Evolutionary conservation across 2,113 vertebrate species (phyloP).

Genomic region (Echinops telfairi): DNA sequence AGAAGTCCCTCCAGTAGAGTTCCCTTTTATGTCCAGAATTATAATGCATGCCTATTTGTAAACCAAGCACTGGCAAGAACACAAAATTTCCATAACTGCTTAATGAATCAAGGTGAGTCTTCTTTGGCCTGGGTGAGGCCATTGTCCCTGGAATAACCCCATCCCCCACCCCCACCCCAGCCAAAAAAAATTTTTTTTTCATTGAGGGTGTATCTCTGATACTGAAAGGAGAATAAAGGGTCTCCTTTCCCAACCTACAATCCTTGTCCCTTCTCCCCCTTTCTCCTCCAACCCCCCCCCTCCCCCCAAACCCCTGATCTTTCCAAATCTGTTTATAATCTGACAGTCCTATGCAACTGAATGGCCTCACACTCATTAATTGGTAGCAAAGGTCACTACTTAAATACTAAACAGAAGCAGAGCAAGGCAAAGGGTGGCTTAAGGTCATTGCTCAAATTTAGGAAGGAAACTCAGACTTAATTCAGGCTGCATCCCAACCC

Average conservation of each 20-base stretch:
- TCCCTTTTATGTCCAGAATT: slow-evolving; percentile 23
- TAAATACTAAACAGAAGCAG: slow-evolving; percentile 63
- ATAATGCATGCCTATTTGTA: neutral
- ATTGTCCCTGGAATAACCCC: neutral
- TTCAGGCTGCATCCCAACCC: neutral
- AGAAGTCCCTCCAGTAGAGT: neutral
- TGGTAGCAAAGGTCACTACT: slow-evolving; percentile 69
- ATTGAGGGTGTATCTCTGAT: neutral
- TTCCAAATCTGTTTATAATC: slow-evolving; percentile 59
- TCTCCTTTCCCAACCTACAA: neutral
- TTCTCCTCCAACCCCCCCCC: too few relatives aligned
- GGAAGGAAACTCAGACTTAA: slow-evolving; percentile 34
- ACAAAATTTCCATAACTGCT: neutral
- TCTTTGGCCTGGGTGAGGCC: neutral
- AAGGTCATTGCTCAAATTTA: slow-evolving; percentile 57
- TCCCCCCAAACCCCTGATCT: neutral
- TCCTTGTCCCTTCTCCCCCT: neutral
- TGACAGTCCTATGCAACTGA: slow-evolving; percentile 16
- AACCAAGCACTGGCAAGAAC: neutral
- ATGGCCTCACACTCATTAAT: slow-evolving; percentile 47
- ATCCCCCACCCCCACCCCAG: too few relatives aligned
- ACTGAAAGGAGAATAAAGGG: neutral
- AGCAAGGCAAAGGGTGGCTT: slow-evolving; percentile 45
- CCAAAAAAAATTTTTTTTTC: too few relatives aligned
- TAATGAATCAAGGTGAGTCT: neutral